phyloP scores from a whole-genome alignment of 2,113 vertebrate species.

The Grantiella picta region DNA sequence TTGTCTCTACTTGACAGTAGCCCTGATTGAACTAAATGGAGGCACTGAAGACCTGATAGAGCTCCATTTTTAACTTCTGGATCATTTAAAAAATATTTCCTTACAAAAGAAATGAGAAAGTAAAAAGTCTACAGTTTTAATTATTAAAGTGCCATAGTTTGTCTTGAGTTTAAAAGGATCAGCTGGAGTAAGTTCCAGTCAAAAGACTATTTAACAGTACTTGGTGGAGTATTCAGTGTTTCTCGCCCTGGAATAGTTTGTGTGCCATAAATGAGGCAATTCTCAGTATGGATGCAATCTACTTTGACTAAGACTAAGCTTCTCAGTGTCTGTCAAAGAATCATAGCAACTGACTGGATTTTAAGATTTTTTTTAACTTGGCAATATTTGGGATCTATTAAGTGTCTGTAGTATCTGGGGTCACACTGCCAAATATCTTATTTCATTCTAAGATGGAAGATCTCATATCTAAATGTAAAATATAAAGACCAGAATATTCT shows the following conservation, averaged over 20 bases:
- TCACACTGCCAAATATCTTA: background rate
- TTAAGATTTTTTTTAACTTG: background rate
- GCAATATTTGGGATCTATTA: background rate
- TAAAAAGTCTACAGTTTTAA: background rate
- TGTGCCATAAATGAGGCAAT: background rate
- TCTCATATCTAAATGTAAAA: background rate
- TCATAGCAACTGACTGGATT: background rate
- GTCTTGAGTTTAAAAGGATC: background rate
- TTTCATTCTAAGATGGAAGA: background rate
- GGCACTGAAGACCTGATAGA: background rate
- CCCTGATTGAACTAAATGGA: background rate
- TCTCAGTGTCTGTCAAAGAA: background rate
- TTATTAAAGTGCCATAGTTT: background rate
- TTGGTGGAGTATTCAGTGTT: background rate
- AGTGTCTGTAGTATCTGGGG: background rate
- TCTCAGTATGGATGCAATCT: background rate
- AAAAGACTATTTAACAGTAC: background rate
- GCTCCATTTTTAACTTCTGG: background rate
- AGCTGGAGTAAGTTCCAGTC: background rate
- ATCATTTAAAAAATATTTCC: background rate
- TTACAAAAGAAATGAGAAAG: background rate
- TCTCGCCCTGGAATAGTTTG: background rate
- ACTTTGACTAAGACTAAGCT: background rate
- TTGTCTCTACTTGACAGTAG: background rate
- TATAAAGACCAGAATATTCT: background rate